Evolutionary conservation across 2,797 vertebrate species (phyloP).

Genomic region (Danio aesculapii): DNA sequence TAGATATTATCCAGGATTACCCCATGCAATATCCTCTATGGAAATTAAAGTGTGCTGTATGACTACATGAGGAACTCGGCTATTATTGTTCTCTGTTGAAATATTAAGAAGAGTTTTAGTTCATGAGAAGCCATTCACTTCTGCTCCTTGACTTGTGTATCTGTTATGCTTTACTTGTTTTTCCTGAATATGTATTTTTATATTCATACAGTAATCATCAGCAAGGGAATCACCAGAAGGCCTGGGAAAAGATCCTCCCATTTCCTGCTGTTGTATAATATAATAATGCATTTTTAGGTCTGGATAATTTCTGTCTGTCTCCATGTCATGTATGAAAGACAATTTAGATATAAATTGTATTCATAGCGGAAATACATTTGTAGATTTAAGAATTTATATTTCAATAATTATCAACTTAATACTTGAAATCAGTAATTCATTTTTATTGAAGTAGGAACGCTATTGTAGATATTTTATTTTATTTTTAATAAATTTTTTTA

Average conservation of each 20-base stretch:
- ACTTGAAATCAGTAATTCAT: too few species aligned
- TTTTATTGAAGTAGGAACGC: too few species aligned
- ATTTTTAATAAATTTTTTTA: too few species aligned
- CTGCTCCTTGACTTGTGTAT: too few species aligned
- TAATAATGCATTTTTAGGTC: background rate
- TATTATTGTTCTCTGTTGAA: background rate
- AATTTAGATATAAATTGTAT: too few species aligned
- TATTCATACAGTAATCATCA: background rate
- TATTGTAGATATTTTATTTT: too few species aligned
- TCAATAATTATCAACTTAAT: too few species aligned
- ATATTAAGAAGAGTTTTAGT: background rate
- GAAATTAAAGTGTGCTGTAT: background rate
- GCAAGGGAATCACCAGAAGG: background rate
- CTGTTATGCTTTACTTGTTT: background rate
- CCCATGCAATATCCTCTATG: background rate
- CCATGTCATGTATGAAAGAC: too few species aligned
- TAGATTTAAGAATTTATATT: too few species aligned
- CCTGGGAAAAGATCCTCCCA: conserved; percentile 2
- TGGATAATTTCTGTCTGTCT: background rate
- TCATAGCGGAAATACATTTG: too few species aligned
- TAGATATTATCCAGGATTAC: background rate
- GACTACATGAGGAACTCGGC: background rate
- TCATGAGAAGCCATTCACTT: background rate
- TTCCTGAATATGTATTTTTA: background rate
- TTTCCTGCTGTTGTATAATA: background rate